Evolutionary conservation across 2,888 invertebrate genomes (phyloP), one percentile per base, ranked within the genome.

Genomic region (Tenthredo scrophulariae): DNA sequence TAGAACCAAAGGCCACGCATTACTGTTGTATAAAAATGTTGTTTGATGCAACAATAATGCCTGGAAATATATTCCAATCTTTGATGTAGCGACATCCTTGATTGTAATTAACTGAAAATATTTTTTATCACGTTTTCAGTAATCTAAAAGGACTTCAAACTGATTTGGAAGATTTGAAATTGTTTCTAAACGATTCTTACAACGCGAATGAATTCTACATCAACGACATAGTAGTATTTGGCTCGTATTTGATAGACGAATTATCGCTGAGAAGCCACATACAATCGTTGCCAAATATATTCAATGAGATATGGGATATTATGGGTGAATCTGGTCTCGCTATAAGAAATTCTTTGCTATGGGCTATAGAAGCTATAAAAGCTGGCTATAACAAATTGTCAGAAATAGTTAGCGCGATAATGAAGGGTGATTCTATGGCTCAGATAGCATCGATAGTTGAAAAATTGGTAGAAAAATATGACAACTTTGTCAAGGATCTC

Each of bases 311-410:
- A 90, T 97, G 97, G 97, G 97, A 97, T 6, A 96, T 97, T 89
- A 97, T 97, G 97, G 97, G 97, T 0, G 97, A 97, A 84, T 97
- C 97, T 0, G 97, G 97, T 10, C 95, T 96, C 88, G 97, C 97
- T 0, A 95, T 97, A 29, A 96, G 97, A 75, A 96, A 97, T 87
- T 97, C 97, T 87, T 94, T 97, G 13, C 93, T 96, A 0, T 97
- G 96, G 95, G 95, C 97, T 0, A 96, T 97, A 0, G 96, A 97
- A 86, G 95, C 96, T 80, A 94, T 97, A 0, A 97, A 97, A 91
- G 94, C 93, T 67, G 96, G 96, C 0, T 97, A 97, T 89, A 94
- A 96, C 37, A 96, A 96, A 89, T 94, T 96, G 22, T 94, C 96
- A 10, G 96, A 97, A 37, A 95, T 97, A 3, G 94, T 96, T 0